Base-by-base conservation (phyloP, 2,797 vertebrate genomes). In the Galago senegalensis region DNA sequence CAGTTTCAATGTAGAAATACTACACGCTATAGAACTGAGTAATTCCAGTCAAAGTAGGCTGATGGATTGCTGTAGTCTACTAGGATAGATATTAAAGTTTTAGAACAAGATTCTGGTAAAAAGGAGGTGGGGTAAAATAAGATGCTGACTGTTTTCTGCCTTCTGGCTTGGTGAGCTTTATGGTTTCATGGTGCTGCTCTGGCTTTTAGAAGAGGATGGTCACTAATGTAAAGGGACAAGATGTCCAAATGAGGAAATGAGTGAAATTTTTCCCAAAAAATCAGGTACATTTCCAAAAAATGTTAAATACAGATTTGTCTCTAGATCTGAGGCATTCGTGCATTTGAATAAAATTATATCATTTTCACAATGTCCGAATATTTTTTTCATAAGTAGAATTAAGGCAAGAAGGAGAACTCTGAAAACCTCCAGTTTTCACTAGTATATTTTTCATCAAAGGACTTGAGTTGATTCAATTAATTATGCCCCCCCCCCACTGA, bases 391-490 rank as follows among this genome's bases (percentile, higher is more conserved):
- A 77, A 34, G 29, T 91, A 56, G 80, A 91, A 75, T 81, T 60
- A 93, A 85, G 21, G 17, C 9, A 77, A 97, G 43, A 82, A 53
- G 14, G 13, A 5, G 49, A n/a, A 7, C 88, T 91, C 53, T 80
- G 8, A 49, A 89, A 91, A 76, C 29, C 31, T 63, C 34, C 58
- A 18, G 61, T 80, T 93, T 90, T 89, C 67, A 77, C 34, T 84
- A 76, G 89, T 31, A 7, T 82, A 9, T 77, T 92, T 94, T 92
- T 96, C 0, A 7, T 93, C 73, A 91, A 61, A 95, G 96, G 88
- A 72, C 82, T 95, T 81, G 87, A 87, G 81, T 72, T 79, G 70
- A 95, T 95, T 94, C 90, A 96, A 95, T 96, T 96, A 96, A 91
- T 94, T 76, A 87, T 91, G 77, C 25, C 27, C 7, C 29, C 90